Base-by-base conservation (phyloP, 2,113 vertebrate genomes). In the Tautogolabrus adspersus region DNA sequence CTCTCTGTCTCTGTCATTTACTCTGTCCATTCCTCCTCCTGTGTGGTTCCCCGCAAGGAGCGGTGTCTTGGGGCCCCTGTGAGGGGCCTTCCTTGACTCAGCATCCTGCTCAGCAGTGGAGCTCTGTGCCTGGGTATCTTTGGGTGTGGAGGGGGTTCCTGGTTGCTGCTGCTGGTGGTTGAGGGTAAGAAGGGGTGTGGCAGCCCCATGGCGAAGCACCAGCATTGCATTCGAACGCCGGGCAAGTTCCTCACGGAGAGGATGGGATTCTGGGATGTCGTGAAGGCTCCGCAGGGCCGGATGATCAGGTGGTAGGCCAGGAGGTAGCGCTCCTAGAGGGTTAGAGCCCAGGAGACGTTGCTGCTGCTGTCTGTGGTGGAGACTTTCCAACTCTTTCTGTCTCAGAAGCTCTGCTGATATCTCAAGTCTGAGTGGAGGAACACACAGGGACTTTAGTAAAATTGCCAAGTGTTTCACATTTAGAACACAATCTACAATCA, bases 331-430 rank as follows among this genome's bases (percentile, higher is more conserved):
- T n/a, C 72, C 94, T 71, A 98, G 90, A 0, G 92, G 91, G 73
- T 98, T 97, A 0, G 93, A 83, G 59, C 84, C 94, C 88, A 97
- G 90, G 5, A 97, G 95, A 66, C 96, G 87, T 10, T 97, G 94
- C 46, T 97, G 96, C 16, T 97, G 96, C 42, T 92, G 91, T 34
- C 96, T 92, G 72, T 96, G 93, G 81, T 96, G 96, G 21, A 96
- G 92, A 23, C 79, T 96, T 85, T 99, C 97, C 88, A 97, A 91
- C 88, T 99, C 97, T 75, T 98, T 99, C 82, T 97, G 97, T 19
- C 98, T 95, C 65, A 99, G 94, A 30, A 99, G 92, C 88, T 99
- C 98, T 0, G 98, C 97, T 0, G 98, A 98, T 96, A 98, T 96
- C 94, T 99, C 98, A 66, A 99, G 87, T 90, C 97, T 98, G 66